These are phyloP conservation scores for Caenorhabditis sp. DNA, from an alignment of 2,888 invertebrate genomes.

Conservation along the genomic window DNA sequence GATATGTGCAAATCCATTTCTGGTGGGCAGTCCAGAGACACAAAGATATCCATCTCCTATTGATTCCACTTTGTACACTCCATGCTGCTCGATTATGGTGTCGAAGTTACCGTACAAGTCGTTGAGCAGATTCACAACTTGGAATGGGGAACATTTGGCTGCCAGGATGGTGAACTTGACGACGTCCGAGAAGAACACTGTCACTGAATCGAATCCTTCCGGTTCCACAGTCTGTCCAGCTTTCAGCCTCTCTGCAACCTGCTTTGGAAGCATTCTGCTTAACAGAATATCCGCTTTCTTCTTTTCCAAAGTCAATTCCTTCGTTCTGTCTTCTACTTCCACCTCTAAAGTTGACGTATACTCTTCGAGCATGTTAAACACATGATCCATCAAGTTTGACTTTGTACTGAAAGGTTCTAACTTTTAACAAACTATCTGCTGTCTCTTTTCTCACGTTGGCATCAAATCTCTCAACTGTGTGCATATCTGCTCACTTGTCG, in stretches of 20 bases:
- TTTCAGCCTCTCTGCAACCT: constrained; percentile 77
- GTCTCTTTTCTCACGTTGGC: constrained; percentile 41
- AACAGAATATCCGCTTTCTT: constrained; percentile 77
- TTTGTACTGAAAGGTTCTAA: constrained; percentile 27
- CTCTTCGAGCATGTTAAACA: constrained; percentile 79
- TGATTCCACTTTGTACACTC: constrained; percentile 80
- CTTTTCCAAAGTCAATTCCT: constrained; percentile 76
- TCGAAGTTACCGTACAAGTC: constrained; percentile 78
- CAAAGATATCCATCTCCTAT: constrained; percentile 81
- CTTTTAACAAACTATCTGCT: background rate
- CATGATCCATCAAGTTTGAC: constrained; percentile 78
- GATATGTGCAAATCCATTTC: constrained; percentile 74
- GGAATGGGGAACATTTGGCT: constrained; percentile 77
- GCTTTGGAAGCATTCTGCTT: constrained; percentile 76
- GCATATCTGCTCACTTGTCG: constrained; percentile 63
- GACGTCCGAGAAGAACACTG: constrained; percentile 81
- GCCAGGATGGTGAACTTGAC: constrained; percentile 80
- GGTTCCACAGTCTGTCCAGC: constrained; percentile 79
- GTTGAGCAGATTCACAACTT: constrained; percentile 79
- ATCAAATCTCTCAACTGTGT: constrained; percentile 55
- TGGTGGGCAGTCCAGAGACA: constrained; percentile 77
- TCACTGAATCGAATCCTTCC: constrained; percentile 78
- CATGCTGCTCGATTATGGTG: constrained; percentile 76
- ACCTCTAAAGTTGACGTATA: constrained; percentile 77
- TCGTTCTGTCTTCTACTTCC: constrained; percentile 76